Evolutionary conservation across 2,113 vertebrate genomes (phyloP).

Genomic region (Manacus vitellinus): DNA sequence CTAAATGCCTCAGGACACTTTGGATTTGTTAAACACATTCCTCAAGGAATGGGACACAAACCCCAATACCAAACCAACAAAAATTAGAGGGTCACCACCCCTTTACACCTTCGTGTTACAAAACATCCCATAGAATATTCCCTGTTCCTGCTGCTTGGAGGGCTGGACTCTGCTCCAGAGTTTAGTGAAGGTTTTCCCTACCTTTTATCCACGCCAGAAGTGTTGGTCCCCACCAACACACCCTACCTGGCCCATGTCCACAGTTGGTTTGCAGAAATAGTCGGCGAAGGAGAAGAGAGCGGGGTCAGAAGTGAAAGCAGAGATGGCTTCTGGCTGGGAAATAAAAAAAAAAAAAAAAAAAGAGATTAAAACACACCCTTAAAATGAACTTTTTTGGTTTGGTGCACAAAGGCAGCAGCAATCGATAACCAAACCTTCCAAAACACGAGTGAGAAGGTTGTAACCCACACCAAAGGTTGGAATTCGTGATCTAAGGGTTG

Average conservation of each 20-base stretch:
- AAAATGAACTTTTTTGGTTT: background rate
- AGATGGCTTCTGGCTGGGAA: conserved; percentile 91
- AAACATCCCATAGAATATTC: background rate
- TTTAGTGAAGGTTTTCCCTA: background rate
- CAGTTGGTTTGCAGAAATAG: conserved; percentile 91
- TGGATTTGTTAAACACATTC: background rate
- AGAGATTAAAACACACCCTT: background rate
- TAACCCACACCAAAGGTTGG: background rate
- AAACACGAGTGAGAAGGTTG: background rate
- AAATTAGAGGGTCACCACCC: background rate
- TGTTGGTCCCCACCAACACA: background rate
- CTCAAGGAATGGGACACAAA: background rate
- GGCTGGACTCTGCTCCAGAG: background rate
- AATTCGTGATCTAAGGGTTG: no score
- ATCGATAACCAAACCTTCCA: background rate
- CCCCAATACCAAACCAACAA: background rate
- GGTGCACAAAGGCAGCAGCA: background rate
- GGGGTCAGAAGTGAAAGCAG: conserved; percentile 93
- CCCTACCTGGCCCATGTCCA: conserved; percentile 82
- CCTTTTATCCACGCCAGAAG: background rate
- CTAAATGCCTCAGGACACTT: background rate
- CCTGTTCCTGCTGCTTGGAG: background rate
- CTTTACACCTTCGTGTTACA: background rate
- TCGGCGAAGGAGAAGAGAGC: conserved; percentile 93
- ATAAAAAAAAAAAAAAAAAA: conserved; percentile 29